These are phyloP conservation scores for Varanus komodoensis DNA, from an alignment of 2,113 vertebrate species.

Conservation along the genomic window DNA sequence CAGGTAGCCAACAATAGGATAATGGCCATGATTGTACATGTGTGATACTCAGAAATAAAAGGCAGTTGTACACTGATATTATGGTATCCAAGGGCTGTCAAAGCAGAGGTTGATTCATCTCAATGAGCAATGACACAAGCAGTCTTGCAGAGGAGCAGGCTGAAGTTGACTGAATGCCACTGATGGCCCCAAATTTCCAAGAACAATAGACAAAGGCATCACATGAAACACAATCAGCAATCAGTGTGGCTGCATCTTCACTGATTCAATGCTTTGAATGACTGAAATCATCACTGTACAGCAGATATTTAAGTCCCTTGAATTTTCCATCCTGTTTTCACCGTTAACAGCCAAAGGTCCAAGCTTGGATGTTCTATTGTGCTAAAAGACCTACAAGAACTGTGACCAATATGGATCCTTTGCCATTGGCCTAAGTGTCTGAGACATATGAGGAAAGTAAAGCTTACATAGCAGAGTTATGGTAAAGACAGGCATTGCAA, in stretches of 20 bases:
- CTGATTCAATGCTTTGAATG: neutral
- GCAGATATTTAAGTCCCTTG: neutral
- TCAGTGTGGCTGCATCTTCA: neutral
- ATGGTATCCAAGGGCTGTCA: conserved; percentile 13
- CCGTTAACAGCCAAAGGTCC: neutral
- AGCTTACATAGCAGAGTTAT: neutral
- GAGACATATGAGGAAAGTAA: neutral
- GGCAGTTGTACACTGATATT: neutral
- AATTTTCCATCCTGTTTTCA: neutral
- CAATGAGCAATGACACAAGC: conserved; percentile 3
- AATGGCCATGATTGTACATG: conserved; percentile 6
- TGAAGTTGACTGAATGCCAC: neutral
- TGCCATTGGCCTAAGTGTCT: neutral
- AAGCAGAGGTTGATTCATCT: conserved; percentile 6
- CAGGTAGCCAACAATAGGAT: conserved; percentile 14
- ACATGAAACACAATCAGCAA: neutral
- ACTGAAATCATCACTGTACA: neutral
- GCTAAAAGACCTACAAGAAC: neutral
- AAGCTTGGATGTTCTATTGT: neutral
- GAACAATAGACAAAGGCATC: neutral
- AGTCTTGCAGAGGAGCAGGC: neutral
- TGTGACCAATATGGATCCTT: neutral
- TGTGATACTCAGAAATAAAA: conserved; percentile 17
- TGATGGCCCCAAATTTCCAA: neutral
- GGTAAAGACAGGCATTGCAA: neutral